These are phyloP conservation scores for Pseudomyrmex concolor DNA, from an alignment of 1,140 invertebrate species.

Conservation along the genomic window DNA sequence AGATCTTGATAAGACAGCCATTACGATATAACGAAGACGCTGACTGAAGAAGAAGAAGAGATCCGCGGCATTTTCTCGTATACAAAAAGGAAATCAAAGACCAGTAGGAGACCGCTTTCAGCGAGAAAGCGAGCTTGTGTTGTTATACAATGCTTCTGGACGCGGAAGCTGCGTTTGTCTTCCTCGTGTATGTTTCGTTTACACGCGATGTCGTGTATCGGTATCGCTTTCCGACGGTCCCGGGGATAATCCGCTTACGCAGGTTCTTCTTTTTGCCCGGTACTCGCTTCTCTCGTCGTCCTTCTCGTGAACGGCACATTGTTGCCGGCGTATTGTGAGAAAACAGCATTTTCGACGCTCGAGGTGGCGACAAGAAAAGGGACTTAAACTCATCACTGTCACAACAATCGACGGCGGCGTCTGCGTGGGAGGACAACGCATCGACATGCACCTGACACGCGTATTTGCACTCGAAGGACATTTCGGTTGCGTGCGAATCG, in stretches of 20 bases:
- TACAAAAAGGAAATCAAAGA: slow-evolving; percentile 52
- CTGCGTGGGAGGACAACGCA: slow-evolving; percentile 60
- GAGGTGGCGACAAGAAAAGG: slow-evolving; percentile 84
- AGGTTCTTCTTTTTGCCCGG: slow-evolving; percentile 55
- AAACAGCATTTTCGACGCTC: slow-evolving; percentile 85
- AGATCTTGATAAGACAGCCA: slow-evolving; percentile 72
- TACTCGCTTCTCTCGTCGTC: slow-evolving; percentile 61
- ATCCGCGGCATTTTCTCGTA: slow-evolving; percentile 37
- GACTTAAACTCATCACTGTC: slow-evolving; percentile 83
- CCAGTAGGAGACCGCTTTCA: slow-evolving; percentile 39
- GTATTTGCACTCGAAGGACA: too few relatives aligned
- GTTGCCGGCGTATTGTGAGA: slow-evolving; percentile 83
- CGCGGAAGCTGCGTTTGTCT: slow-evolving; percentile 61
- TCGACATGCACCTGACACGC: slow-evolving; percentile 60
- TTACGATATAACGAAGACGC: slow-evolving; percentile 48
- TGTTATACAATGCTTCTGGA: slow-evolving; percentile 70
- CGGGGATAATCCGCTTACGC: slow-evolving; percentile 82
- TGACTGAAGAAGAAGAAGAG: slow-evolving; percentile 32
- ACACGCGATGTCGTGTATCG: slow-evolving; percentile 22
- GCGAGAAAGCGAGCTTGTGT: slow-evolving; percentile 54
- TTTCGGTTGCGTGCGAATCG: too few relatives aligned
- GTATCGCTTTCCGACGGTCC: slow-evolving; percentile 77
- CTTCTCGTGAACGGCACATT: slow-evolving; percentile 75
- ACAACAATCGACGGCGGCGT: slow-evolving; percentile 75
- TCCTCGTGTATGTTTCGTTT: not conserved